phyloP scores from a whole-genome alignment of 2,113 vertebrate species.

The Etheostoma cragini region DNA sequence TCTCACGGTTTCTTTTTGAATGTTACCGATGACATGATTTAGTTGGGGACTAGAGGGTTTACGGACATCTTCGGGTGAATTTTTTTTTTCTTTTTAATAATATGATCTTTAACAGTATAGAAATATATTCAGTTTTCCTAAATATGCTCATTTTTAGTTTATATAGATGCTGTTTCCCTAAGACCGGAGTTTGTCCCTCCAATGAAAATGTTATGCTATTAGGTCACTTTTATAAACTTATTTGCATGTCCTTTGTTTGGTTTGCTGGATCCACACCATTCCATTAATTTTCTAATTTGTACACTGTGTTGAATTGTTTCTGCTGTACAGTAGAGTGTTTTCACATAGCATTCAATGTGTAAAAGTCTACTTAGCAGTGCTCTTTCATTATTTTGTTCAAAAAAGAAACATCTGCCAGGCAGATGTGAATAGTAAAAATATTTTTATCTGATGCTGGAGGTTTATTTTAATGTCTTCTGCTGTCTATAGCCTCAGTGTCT shows the following conservation, averaged over 20 bases:
- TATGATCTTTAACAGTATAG: neutral
- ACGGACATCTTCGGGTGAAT: constrained; percentile 8
- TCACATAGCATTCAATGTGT: constrained; percentile 27
- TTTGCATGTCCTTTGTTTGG: constrained; percentile 41
- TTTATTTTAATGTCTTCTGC: constrained; percentile 21
- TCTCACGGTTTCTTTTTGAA: constrained; percentile 49
- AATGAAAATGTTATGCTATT: constrained; percentile 2
- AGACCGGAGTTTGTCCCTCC: constrained; percentile 4
- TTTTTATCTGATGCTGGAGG: constrained; percentile 53
- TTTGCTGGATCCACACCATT: constrained; percentile 42
- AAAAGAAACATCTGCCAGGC: constrained; percentile 27
- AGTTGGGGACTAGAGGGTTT: neutral
- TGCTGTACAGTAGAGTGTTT: constrained; percentile 38
- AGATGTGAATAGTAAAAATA: constrained; percentile 14
- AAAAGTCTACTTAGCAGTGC: constrained; percentile 14
- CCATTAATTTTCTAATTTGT: neutral
- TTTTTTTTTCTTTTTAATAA: constrained; percentile 6
- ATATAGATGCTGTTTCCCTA: constrained; percentile 27
- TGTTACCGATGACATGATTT: constrained; percentile 10
- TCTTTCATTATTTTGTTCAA: constrained; percentile 47
- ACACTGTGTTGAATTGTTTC: constrained; percentile 19
- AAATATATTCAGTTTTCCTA: constrained; percentile 24
- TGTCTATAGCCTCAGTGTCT: constrained; percentile 34
- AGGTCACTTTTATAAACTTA: constrained; percentile 25
- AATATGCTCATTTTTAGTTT: constrained; percentile 18